Percentiles rank a stretch among this genome's conserved stretches.
phyloP scores from a whole-genome alignment of 2,888 invertebrate genomes.

The Melinopterus prodromus region DNA sequence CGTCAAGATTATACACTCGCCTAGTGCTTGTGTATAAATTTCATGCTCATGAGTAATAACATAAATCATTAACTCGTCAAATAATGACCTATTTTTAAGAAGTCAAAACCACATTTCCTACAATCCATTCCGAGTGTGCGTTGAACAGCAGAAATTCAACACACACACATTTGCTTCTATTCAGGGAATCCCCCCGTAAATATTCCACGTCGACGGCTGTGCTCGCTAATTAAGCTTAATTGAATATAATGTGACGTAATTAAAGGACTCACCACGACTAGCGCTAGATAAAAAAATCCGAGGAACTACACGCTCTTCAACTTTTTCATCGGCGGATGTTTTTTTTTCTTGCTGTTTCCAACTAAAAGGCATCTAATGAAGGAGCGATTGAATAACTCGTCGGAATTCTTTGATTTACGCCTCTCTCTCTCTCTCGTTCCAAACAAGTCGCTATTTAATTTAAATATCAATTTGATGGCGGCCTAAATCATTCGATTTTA shows the following conservation, averaged over 20 bases:
- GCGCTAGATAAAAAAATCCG: background rate
- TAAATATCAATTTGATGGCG: constrained; percentile 4
- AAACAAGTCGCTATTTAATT: constrained; percentile 4
- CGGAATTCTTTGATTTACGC: background rate
- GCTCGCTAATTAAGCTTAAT: constrained; percentile 4
- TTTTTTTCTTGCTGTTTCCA: background rate
- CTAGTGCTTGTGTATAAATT: no score
- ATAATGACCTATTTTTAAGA: no score
- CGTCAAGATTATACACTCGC: no score
- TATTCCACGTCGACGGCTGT: background rate
- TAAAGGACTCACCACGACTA: background rate
- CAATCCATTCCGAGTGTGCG: background rate
- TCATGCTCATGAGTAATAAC: no score
- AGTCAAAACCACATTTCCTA: no score
- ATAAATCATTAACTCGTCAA: no score
- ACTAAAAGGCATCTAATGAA: background rate
- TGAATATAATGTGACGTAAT: constrained; percentile 4
- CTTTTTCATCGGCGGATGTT: background rate
- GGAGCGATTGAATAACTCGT: background rate
- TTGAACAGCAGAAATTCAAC: background rate
- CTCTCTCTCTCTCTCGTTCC: background rate
- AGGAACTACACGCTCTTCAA: background rate
- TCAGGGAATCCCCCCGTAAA: background rate
- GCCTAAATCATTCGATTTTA: background rate
- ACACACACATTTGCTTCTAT: background rate